phyloP scores from a whole-genome alignment of 2,113 vertebrate species.

The Mesoclemmys tuberculata region DNA sequence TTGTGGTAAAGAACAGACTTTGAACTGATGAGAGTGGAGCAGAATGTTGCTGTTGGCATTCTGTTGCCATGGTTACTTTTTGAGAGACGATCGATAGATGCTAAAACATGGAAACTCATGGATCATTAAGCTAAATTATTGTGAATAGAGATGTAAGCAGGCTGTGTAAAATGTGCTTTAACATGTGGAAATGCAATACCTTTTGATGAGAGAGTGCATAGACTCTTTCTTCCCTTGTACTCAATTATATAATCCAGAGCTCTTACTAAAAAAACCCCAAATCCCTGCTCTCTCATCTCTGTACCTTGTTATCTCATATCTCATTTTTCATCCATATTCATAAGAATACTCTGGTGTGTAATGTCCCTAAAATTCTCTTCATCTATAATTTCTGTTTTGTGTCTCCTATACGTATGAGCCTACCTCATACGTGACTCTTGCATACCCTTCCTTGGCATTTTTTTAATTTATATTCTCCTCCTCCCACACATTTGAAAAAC shows the following conservation, averaged over 20 bases:
- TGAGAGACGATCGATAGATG: neutral
- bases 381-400: neutral
- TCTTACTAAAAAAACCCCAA: neutral
- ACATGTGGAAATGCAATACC: rapidly evolving
- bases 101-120: neutral
- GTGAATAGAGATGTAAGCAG: neutral
- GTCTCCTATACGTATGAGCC: neutral
- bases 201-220: neutral
- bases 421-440: neutral
- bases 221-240: neutral
- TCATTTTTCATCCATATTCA: neutral
- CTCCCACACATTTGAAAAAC: neutral
- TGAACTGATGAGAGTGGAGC: rapidly evolving
- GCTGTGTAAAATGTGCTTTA: neutral
- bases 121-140: neutral
- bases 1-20: rapidly evolving
- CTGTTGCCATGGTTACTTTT: neutral
- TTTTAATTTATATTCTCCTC: neutral
- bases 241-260: neutral
- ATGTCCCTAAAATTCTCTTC: neutral
- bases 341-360: neutral
- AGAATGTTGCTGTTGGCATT: neutral
- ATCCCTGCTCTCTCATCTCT: neutral
- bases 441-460: neutral
- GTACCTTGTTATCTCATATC: neutral